Evolutionary conservation across 2,113 vertebrate species (phyloP).

Genomic region (Calidris pygmaea): DNA sequence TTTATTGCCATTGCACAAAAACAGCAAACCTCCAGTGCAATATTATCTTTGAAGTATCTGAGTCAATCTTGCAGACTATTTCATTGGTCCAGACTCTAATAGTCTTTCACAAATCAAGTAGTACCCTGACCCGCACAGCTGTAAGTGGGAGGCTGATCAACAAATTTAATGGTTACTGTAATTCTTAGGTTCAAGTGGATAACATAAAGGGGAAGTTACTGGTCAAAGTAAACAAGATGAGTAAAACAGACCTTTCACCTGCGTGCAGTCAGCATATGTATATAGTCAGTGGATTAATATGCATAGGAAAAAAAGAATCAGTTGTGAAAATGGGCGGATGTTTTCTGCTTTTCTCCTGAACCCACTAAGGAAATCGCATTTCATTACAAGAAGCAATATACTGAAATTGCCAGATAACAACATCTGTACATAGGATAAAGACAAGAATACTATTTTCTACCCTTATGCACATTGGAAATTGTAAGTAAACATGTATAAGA

Average conservation of each 20-base stretch:
- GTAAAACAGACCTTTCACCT: background rate
- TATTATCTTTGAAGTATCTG: background rate
- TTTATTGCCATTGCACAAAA: background rate
- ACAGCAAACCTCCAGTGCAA: background rate
- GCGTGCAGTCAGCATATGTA: background rate
- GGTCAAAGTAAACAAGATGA: background rate
- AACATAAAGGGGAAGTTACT: background rate
- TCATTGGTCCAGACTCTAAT: background rate
- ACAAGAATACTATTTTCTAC: background rate
- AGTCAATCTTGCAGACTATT: background rate
- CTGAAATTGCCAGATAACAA: background rate
- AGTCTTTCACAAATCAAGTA: background rate
- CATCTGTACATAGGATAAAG: background rate
- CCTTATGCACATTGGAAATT: background rate
- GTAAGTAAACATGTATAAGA: background rate
- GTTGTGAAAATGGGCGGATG: background rate
- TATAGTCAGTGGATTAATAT: background rate
- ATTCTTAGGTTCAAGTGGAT: background rate
- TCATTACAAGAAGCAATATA: background rate
- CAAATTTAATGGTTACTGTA: background rate
- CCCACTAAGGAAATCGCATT: background rate
- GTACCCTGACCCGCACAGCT: background rate
- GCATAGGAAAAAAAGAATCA: background rate
- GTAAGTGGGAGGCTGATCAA: background rate
- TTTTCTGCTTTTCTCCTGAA: background rate